Percentiles rank a stretch among this genome's conserved stretches.
These are phyloP conservation scores for Agapornis canus DNA, from an alignment of 2,797 vertebrate genomes.

Conservation along the genomic window DNA sequence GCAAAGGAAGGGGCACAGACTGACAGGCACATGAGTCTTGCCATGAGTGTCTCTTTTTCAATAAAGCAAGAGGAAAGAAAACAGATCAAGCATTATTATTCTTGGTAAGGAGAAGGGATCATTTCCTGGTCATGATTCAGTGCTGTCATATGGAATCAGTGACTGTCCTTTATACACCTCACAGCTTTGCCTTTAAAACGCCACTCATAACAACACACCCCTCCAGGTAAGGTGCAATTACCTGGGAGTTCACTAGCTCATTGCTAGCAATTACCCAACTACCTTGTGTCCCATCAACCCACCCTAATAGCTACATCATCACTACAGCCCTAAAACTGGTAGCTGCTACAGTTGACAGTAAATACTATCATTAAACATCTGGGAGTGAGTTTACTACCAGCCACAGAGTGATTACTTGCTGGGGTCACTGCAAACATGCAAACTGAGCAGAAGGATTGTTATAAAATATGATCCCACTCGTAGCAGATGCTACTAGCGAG, in stretches of 20 bases:
- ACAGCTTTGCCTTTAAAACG: not conserved
- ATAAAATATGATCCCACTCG: not conserved
- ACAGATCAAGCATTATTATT: not conserved
- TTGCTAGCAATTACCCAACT: slow-evolving; percentile 26
- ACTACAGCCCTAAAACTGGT: not conserved
- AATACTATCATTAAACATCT: slow-evolving; percentile 31
- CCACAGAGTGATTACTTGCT: not conserved
- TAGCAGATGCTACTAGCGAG: not conserved
- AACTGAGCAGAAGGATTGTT: not conserved
- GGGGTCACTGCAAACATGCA: slow-evolving; percentile 10
- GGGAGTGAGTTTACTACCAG: not conserved
- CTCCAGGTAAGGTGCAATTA: slow-evolving; percentile 46
- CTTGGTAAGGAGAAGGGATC: not conserved
- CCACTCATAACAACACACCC: not conserved
- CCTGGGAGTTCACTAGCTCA: slow-evolving; percentile 35
- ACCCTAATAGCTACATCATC: slow-evolving; percentile 9
- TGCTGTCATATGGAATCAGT: not conserved
- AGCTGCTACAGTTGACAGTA: not conserved
- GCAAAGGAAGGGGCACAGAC: not conserved
- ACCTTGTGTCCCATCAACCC: slow-evolving; percentile 1
- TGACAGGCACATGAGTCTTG: fast-evolving
- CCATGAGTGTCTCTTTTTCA: not conserved
- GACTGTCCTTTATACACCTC: not conserved
- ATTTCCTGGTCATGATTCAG: slow-evolving; percentile 38
- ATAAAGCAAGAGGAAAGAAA: not conserved